phyloP scores from a whole-genome alignment of 2,888 invertebrate genomes.

The Hirtodrosophila alboralis region DNA sequence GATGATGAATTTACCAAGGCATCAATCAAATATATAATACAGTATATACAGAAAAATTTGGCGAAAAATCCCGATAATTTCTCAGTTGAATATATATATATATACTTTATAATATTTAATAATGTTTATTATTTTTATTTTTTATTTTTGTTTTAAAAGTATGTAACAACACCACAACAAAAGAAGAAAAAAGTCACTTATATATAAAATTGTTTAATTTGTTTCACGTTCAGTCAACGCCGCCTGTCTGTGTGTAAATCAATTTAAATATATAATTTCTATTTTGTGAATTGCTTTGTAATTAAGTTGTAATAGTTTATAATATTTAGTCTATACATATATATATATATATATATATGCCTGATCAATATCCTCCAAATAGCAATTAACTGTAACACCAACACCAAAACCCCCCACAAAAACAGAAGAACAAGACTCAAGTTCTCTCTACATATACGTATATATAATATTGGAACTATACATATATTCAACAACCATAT shows the following conservation, averaged over 20 bases:
- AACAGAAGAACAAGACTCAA: not conserved
- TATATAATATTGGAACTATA: not conserved
- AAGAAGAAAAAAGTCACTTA: slow-evolving; percentile 24
- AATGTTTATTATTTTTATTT: slow-evolving; percentile 2
- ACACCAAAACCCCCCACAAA: not conserved
- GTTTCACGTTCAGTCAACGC: slow-evolving; percentile 3
- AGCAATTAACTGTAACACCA: not conserved
- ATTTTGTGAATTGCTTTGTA: slow-evolving; percentile 15
- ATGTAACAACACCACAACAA: slow-evolving; percentile 11
- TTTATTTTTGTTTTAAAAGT: slow-evolving; percentile 5
- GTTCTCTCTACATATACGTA: slow-evolving; percentile 4
- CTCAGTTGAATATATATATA: slow-evolving; percentile 5
- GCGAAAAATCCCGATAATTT: slow-evolving; percentile 3
- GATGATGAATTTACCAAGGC: too few species aligned
- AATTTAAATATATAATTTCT: slow-evolving; percentile 11
- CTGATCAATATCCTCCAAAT: not conserved
- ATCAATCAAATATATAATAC: too few species aligned
- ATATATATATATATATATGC: too few species aligned
- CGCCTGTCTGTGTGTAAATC: not conserved
- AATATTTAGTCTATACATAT: too few species aligned
- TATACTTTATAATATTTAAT: slow-evolving; percentile 3
- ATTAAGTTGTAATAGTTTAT: too few species aligned
- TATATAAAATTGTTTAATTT: slow-evolving; percentile 4
- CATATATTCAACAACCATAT: too few species aligned
- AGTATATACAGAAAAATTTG: too few species aligned